Conservation (phyloP, 2,888 invertebrate genomes). For the Eutolmus rufibarbis region DNA sequence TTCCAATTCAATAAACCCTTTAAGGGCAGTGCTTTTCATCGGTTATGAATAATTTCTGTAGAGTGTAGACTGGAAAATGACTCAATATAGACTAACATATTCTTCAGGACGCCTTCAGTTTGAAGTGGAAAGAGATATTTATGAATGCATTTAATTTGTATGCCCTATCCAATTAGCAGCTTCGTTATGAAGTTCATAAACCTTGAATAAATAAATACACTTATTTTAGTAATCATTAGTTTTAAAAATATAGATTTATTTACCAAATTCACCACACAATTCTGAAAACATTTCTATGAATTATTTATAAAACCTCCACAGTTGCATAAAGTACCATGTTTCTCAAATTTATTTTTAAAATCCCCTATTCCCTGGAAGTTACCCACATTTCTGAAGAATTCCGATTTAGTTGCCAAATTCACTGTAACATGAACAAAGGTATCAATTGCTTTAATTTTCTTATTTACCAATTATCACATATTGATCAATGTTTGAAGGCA, state of each 20-base stretch:
- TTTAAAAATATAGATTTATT: neutral
- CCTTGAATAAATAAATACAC: too few species aligned
- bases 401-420: neutral
- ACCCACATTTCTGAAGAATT: neutral
- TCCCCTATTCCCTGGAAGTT: neutral
- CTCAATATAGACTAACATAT: neutral
- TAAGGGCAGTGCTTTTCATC: neutral
- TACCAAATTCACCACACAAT: neutral
- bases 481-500: neutral
- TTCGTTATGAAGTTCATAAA: neutral
- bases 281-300: neutral
- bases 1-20: neutral
- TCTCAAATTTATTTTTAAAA: too few species aligned
- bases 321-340: too few species aligned
- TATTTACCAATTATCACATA: neutral
- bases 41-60: neutral
- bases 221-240: neutral
- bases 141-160: neutral
- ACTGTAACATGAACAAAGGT: neutral
- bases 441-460: neutral
- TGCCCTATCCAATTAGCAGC: neutral
- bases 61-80: neutral
- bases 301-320: neutral
- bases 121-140: neutral
- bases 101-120: neutral